Base-by-base conservation (phyloP, 2,797 vertebrate species). In the Sebastes trivittatus region DNA sequence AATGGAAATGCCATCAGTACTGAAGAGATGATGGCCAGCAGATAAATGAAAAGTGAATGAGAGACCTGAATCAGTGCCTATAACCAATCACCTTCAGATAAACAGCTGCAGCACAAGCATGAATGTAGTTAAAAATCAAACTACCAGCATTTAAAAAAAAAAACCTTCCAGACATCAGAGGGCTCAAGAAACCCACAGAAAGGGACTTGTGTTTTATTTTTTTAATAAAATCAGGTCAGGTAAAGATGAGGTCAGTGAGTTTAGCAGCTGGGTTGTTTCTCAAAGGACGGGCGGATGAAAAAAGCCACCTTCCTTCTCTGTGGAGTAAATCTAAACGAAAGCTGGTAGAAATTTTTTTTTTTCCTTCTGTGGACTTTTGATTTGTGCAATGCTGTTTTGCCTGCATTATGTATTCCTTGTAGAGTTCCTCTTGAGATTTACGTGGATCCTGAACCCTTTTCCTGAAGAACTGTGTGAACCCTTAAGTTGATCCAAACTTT, bases 261-360 rank as follows among this genome's bases (percentile, higher is more conserved):
- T 73, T 11, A 78, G 75, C 66, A 76, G 83, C 75, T 67, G 67
- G 76, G 58, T 75, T 30, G 72, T 58, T 72, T 78, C 34, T 73
- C 34, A 54, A 64, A 76, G 73, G 80, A 89, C 46, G 72, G 93
- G 85, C 75, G 59, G 88, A 88, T 79, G 76, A 91, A 55, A 71
- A 75, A 89, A 93, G 94, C 95, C 95, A 95, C 96, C 95, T 95
- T 96, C 95, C 95, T 96, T 96, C 93, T 91, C 94, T 92, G 76
- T 87, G 85, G 91, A 93, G 87, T 79, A 78, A 82, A 79, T 72
- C 46, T 80, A 88, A 30, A 82, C 27, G 32, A 75, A 87, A 81
- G 87, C 81, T 94, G 94, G 94, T 94, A 88, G 89, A 94, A 89
- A 93, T 95, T 93, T 79, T 94, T 94, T 92, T 91, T 77, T 59